phyloP scores from a whole-genome alignment of 2,888 invertebrate species.

The Protodeltote pygarga region DNA sequence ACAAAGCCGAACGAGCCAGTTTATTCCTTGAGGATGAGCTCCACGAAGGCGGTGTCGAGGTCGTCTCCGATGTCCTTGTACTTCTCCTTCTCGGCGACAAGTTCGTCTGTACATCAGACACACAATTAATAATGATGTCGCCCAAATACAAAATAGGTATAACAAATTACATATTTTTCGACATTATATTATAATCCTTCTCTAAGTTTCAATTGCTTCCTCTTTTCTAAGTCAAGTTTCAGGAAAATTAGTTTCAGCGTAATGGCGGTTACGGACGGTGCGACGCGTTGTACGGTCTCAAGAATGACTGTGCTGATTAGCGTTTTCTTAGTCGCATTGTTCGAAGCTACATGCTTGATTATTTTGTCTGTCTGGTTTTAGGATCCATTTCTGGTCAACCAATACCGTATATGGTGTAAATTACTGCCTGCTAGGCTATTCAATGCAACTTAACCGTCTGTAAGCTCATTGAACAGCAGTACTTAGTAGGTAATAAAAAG shows the following conservation, averaged over 20 bases:
- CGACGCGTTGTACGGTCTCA: slow-evolving; percentile 19
- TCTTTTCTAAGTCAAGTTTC: slow-evolving; percentile 73
- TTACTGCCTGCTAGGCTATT: slow-evolving; percentile 18
- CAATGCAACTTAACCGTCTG: slow-evolving; percentile 49
- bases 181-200: slow-evolving; percentile 17
- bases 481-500: slow-evolving; percentile 50
- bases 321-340: slow-evolving; percentile 9
- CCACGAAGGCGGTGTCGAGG: slow-evolving; percentile 99
- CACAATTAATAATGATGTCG: slow-evolving; percentile 45
- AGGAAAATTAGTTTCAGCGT: slow-evolving; percentile 63
- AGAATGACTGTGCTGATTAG: slow-evolving; percentile 12
- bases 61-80: slow-evolving; percentile 99
- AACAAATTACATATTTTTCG: slow-evolving; percentile 23
- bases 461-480: slow-evolving; percentile 44
- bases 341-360: slow-evolving; percentile 35
- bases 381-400: slow-evolving; percentile 1
- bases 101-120: slow-evolving; percentile 91
- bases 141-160: slow-evolving; percentile 12
- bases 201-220: slow-evolving; percentile 11
- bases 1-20: slow-evolving; percentile 34
- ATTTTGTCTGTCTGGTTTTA: slow-evolving; percentile 6
- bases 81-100: slow-evolving; percentile 99
- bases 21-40: slow-evolving; percentile 93
- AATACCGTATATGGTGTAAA: background rate
- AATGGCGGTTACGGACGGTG: slow-evolving; percentile 54